phyloP scores from a whole-genome alignment of 2,113 vertebrate genomes.

The Datnioides undecimradiatus region DNA sequence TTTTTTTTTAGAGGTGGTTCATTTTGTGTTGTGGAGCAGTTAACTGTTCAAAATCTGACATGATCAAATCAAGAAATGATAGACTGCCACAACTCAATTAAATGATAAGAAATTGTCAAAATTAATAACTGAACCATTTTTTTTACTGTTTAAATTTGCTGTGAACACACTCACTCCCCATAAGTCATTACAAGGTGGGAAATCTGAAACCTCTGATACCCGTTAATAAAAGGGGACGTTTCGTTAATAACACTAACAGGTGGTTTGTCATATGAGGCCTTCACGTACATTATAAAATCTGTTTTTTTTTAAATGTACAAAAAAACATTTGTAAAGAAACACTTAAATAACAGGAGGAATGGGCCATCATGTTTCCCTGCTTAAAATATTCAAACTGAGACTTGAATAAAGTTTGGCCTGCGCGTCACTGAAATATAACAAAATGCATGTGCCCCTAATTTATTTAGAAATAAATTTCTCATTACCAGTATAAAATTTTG shows the following conservation, averaged over 20 bases:
- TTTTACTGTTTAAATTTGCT: neutral
- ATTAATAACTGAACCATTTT: neutral
- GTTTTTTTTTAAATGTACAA: neutral
- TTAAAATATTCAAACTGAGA: neutral
- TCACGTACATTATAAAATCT: neutral
- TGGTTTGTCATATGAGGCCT: constrained; percentile 42
- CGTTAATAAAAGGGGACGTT: neutral
- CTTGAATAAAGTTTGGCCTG: constrained; percentile 10
- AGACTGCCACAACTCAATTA: neutral
- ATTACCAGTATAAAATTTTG: constrained; percentile 9
- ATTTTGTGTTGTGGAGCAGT: neutral
- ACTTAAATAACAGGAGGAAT: constrained; percentile 2
- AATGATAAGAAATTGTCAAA: too few species aligned
- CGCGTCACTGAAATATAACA: constrained; percentile 7
- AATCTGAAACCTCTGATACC: neutral
- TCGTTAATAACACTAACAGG: constrained; percentile 36
- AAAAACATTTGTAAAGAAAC: neutral
- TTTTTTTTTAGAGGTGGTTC: neutral
- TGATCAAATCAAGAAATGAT: neutral
- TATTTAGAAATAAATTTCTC: neutral
- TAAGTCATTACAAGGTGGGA: neutral
- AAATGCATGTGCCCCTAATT: neutral
- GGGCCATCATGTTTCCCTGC: constrained; percentile 17
- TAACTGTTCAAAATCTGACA: neutral
- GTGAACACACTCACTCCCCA: neutral